Evolutionary conservation across 2,888 invertebrate species (phyloP), one percentile per base, ranked within the genome.

Genomic region (Pandemis heparana): DNA sequence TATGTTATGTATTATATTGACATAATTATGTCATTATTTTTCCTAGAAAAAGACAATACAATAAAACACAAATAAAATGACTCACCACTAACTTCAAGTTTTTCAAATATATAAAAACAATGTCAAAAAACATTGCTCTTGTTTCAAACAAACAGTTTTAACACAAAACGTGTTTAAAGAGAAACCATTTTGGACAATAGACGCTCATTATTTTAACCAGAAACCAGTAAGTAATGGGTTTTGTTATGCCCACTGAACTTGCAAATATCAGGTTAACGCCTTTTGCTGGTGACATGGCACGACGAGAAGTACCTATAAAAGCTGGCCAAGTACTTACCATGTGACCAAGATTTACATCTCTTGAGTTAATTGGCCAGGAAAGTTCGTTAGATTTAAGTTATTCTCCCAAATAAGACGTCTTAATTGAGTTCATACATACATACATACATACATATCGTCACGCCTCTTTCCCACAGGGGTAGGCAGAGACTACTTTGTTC

Each of bases 181-280:
- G 38, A 65, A 51, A 51, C n/a, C 32, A 65, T 51, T 16, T 16
- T 5, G 32, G n/a, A 51, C 64, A 65, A 65, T 51, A n/a, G 10
- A 16, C 2, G 48, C 38, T 7, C 41, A 41, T 62, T 16, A 32
- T 6, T 32, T 48, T 23, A 64, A 64, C 65, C 63, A 63, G 23
- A 63, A 63, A 63, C 46, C 14, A 14, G 18, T 56, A 14, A 38
- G 60, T 51, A 65, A 51, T 51, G 51, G 63, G 38, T 60, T 62
- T 9, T 8, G 65, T 38, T n/a, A 51, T 63, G 63, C 63, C 46
- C 65, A 38, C n/a, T 65, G 51, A 51, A 65, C 65, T 65, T 38
- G 51, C 38, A 51, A 38, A 65, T 48, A 48, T 62, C 38, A 14
- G 32, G 60, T 60, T 38, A 60, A 32, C 59, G 23, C 43, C 43